phyloP scores from a whole-genome alignment of 2,888 invertebrate species.

The Teinopalpus imperialis region DNA sequence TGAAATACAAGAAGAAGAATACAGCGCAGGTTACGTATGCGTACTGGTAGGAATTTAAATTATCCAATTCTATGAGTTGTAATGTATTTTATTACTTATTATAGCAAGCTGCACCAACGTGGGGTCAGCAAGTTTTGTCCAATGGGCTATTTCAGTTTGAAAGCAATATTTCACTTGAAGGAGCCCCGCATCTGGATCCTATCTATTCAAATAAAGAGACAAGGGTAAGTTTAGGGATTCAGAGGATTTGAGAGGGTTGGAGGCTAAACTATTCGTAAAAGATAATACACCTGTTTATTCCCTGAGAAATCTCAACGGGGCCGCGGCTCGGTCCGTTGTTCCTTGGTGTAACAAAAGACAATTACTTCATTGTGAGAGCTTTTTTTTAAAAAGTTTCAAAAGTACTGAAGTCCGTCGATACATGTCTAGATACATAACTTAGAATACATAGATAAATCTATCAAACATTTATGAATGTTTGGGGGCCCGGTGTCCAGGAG shows the following conservation, averaged over 20 bases:
- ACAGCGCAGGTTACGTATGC: no score
- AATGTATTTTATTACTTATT: no score
- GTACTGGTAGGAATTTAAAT: no score
- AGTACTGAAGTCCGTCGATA: no score
- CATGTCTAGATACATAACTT: no score
- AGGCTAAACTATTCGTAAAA: constrained; percentile 18
- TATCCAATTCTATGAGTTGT: no score
- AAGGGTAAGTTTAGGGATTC: constrained; percentile 20
- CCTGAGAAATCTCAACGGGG: constrained; percentile 12
- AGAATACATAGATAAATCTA: no score
- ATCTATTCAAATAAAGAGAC: constrained; percentile 25
- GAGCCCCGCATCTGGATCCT: constrained; percentile 19
- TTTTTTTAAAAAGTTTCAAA: no score
- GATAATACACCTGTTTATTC: constrained; percentile 21
- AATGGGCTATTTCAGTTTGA: constrained; percentile 9
- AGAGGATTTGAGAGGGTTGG: constrained; percentile 21
- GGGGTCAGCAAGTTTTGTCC: constrained; percentile 1
- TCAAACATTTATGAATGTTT: no score
- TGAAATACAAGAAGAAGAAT: no score
- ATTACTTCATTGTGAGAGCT: neutral
- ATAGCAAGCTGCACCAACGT: no score
- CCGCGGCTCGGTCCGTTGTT: neutral
- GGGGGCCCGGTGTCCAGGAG: no score
- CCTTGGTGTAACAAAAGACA: neutral
- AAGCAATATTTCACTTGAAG: constrained; percentile 17